Evolutionary conservation across 2,797 vertebrate genomes (phyloP), one percentile per base, ranked within the genome.

Genomic region (Dromococcyx pavoninus): DNA sequence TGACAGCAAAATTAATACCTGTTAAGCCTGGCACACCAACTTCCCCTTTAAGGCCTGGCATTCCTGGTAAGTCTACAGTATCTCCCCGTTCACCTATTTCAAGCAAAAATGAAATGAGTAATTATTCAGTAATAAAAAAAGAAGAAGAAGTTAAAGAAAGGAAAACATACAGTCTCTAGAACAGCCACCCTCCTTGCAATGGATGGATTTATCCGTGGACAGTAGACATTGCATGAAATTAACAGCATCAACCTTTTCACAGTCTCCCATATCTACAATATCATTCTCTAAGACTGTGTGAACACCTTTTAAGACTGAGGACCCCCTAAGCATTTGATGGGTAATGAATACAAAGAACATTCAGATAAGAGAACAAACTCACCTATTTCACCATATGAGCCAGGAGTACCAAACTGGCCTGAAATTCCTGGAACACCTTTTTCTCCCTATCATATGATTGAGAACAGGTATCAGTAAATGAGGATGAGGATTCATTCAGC

Each of bases 11-110:
- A 71, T 43, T 8, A 22, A 33, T 97, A 99, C 99, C 99, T 97
- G 90, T 89, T 9, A 77, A 85, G 84, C 99, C 99, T 35, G 96
- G 7, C 17, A 96, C 32, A 50, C 99, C 99, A 37, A 70, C 13
- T 76, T 98, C 98, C 39, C 99, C 99, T 97, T 98, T 99, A 14
- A 96, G 70, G 72, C 99, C 99, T 2, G 98, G 93, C 69, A 87
- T 46, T 97, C 99, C 99, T 51, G 98, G 98, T 35, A 99, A 57
- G 77, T 99, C 96, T 54, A 99, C 92, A 6, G 96, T 98, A 16
- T 98, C 97, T 62, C 98, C 98, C 1, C 5, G 86, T 21, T 97
- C 95, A 89, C 98, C 98, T 98, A 9, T 86, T 48, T 58, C 14
- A 82, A 76, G 69, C 11, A 83, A 69, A 92, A 94, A 91, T 21